Percentiles rank a stretch among this genome's conserved stretches.
Conservation (phyloP, 2,888 invertebrate genomes). For the Poecilus cupreus region DNA sequence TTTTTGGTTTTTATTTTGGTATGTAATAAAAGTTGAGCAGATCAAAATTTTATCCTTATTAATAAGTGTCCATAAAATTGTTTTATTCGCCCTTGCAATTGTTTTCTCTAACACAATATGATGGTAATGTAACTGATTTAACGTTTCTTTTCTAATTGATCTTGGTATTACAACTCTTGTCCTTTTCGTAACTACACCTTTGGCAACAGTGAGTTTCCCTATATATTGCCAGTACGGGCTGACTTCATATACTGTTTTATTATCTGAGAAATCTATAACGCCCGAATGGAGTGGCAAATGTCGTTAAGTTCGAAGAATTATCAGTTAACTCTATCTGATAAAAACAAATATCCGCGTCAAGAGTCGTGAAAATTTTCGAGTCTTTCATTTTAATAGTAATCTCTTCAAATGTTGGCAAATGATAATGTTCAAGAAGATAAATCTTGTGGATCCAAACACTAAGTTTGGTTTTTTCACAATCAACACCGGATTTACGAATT, state of each 20-base stretch:
- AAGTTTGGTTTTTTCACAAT: conserved; percentile 58
- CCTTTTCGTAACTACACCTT: not conserved
- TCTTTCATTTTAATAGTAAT: conserved; percentile 62
- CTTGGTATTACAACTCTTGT: too few relatives aligned
- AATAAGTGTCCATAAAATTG: not conserved
- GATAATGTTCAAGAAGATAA: conserved; percentile 62
- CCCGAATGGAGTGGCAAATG: conserved; percentile 65
- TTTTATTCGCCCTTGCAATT: not conserved
- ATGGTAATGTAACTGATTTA: not conserved
- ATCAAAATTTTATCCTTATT: not conserved
- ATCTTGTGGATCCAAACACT: conserved; percentile 64
- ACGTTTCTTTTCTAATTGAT: not conserved
- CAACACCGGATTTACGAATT: too few relatives aligned
- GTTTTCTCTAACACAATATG: too few relatives aligned
- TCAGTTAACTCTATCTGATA: conserved; percentile 63
- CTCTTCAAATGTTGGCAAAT: conserved; percentile 64
- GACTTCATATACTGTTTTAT: too few relatives aligned
- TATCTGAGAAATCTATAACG: too few relatives aligned
- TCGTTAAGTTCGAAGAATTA: conserved; percentile 62
- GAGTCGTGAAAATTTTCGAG: conserved; percentile 62
- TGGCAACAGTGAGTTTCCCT: not conserved
- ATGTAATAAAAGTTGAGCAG: too few relatives aligned
- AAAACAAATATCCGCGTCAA: conserved; percentile 64
- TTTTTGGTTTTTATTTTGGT: too few relatives aligned
- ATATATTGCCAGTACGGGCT: not conserved